Evolutionary conservation across 2,888 invertebrate genomes (phyloP).

Genomic region (Automeris io): DNA sequence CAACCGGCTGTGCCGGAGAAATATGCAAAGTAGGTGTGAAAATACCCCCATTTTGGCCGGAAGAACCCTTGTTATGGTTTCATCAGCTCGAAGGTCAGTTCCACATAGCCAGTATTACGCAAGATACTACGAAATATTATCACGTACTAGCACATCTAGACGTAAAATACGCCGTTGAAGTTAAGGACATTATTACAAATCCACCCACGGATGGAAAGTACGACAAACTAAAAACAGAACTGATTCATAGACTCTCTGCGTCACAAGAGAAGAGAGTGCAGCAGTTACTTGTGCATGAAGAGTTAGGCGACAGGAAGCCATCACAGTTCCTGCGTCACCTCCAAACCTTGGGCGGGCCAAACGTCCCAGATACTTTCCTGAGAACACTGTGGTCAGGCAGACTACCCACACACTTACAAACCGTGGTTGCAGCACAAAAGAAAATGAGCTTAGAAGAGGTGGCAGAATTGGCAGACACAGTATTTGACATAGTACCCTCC

Average conservation of each 20-base stretch:
- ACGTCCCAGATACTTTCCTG: slow-evolving; percentile 11
- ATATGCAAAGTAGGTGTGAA: no score
- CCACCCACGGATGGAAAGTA: slow-evolving; percentile 15
- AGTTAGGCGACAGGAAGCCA: slow-evolving; percentile 15
- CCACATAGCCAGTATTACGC: slow-evolving; percentile 11
- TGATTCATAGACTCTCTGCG: slow-evolving; percentile 13
- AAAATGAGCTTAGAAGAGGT: background rate
- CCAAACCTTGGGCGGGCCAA: slow-evolving; percentile 11
- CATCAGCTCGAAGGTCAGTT: slow-evolving; percentile 21
- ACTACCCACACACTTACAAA: slow-evolving; percentile 10
- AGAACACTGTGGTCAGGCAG: slow-evolving; percentile 10
- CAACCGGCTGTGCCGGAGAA: no score
- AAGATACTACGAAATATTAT: slow-evolving; percentile 17
- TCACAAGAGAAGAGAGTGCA: slow-evolving; percentile 13
- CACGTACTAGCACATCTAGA: slow-evolving; percentile 15
- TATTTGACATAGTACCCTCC: slow-evolving; percentile 4
- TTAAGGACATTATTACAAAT: slow-evolving; percentile 17
- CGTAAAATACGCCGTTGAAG: slow-evolving; percentile 12
- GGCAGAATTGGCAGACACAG: slow-evolving; percentile 7
- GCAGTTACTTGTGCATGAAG: slow-evolving; percentile 14
- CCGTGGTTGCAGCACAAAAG: slow-evolving; percentile 9
- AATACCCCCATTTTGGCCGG: no score
- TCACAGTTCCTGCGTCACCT: slow-evolving; percentile 17
- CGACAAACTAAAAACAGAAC: slow-evolving; percentile 12
- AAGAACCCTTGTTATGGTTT: slow-evolving; percentile 22